Percentiles rank a stretch among this genome's conserved stretches.
phyloP scores from a whole-genome alignment of 2,797 vertebrate species.

The Zenarchopterus dispar region DNA sequence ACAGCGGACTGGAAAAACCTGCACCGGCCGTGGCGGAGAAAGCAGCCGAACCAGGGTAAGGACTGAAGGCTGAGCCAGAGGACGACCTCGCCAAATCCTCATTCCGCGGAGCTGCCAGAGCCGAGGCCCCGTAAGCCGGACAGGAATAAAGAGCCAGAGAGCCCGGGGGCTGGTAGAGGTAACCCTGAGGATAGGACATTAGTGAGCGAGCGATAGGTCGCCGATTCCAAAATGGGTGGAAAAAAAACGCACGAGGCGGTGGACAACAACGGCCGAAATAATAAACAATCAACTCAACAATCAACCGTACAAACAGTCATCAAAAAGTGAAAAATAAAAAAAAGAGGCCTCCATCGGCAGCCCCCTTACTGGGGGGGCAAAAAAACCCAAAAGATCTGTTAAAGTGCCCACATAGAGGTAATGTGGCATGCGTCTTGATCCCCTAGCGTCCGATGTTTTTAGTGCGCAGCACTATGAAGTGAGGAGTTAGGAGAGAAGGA shows the following conservation, averaged over 20 bases:
- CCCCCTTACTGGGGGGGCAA: slow-evolving; percentile 71
- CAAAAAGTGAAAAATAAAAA: slow-evolving; percentile 71
- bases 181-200: slow-evolving; percentile 99
- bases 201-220: slow-evolving; percentile 74
- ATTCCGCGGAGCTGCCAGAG: slow-evolving; percentile 92
- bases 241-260: slow-evolving; percentile 57
- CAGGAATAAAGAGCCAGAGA: slow-evolving; percentile 98
- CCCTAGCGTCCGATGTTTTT: slow-evolving; percentile 92
- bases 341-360: slow-evolving; percentile 69
- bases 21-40: slow-evolving; percentile 91
- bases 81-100: slow-evolving; percentile 95
- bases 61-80: slow-evolving; percentile 92
- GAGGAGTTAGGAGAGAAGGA: slow-evolving; percentile 89
- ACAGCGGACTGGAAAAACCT: slow-evolving; percentile 93
- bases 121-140: slow-evolving; percentile 93
- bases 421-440: slow-evolving; percentile 84
- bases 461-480: slow-evolving; percentile 87
- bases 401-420: slow-evolving; percentile 87
- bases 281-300: slow-evolving; percentile 75
- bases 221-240: slow-evolving; percentile 66
- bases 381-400: slow-evolving; percentile 82
- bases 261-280: slow-evolving; percentile 58
- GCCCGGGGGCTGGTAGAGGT: slow-evolving; percentile 98
- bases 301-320: slow-evolving; percentile 74
- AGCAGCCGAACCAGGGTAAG: slow-evolving; percentile 96